Conservation (phyloP, 1,140 invertebrate species). For the Ceratitis capitata region DNA sequence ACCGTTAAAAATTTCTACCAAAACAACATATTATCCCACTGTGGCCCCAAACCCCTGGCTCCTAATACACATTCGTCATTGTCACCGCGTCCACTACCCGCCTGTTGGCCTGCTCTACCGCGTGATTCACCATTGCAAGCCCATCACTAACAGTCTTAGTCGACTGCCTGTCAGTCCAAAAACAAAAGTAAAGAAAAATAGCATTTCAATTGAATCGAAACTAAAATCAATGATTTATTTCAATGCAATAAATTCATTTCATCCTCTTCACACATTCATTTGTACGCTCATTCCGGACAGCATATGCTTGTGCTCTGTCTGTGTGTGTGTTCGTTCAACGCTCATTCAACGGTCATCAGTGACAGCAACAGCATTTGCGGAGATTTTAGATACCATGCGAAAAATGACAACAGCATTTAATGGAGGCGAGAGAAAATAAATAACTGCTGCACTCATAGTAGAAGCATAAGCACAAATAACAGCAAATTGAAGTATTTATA, state of each 20-base stretch:
- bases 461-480: not conserved
- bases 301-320: too few species aligned
- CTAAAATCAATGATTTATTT: constrained; percentile 27
- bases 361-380: not conserved
- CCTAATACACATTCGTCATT: not conserved
- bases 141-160: not conserved
- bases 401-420: constrained; percentile 3
- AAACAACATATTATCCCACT: not conserved
- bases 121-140: not conserved
- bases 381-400: constrained; percentile 17
- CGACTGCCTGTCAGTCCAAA: constrained; percentile 25
- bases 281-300: too few species aligned
- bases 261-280: not conserved
- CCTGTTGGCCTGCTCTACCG: too few species aligned
- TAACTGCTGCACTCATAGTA: not conserved
- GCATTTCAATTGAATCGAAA: constrained; percentile 40
- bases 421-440: not conserved
- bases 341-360: not conserved
- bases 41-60: not conserved
- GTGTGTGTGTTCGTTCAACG: not conserved
- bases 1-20: too few species aligned
- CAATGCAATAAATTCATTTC: constrained; percentile 13
- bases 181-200: too few species aligned
- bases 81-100: not conserved
- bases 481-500: not conserved